Percentiles rank a stretch among this genome's conserved stretches.
Evolutionary conservation across 2,113 vertebrate genomes (phyloP).

Genomic region (Lasiurus borealis): DNA sequence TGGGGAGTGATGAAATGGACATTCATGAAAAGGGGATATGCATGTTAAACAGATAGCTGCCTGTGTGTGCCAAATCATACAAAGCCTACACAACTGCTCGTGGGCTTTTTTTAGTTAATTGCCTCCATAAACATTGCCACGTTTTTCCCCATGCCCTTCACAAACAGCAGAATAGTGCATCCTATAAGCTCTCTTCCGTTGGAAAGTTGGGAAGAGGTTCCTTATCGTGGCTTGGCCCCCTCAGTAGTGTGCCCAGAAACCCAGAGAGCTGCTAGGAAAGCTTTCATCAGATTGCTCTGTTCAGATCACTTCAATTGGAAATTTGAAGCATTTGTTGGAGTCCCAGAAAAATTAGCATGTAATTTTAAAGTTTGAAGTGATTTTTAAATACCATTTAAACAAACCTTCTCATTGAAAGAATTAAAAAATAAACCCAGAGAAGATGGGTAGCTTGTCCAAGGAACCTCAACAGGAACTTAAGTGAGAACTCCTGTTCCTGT

Average conservation of each 20-base stretch:
- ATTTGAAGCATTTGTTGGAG: slow-evolving; percentile 31
- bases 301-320: slow-evolving; percentile 46
- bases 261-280: neutral
- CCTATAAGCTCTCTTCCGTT: neutral
- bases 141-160: neutral
- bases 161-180: neutral
- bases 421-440: neutral
- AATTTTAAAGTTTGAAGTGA: slow-evolving; percentile 32
- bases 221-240: neutral
- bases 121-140: neutral
- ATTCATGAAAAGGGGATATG: neutral
- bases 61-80: neutral
- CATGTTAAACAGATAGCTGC: neutral
- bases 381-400: slow-evolving; percentile 6
- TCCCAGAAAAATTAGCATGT: neutral
- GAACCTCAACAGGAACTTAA: neutral
- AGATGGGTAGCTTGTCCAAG: neutral
- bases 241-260: neutral
- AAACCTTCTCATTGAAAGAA: slow-evolving; percentile 8
- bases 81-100: neutral
- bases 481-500: neutral
- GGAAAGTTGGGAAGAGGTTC: neutral
- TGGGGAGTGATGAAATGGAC: slow-evolving; percentile 29
- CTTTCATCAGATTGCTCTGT: slow-evolving; percentile 62
- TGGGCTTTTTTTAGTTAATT: neutral